phyloP scores from a whole-genome alignment of 2,113 vertebrate species.

The Gopherus flavomarginatus region DNA sequence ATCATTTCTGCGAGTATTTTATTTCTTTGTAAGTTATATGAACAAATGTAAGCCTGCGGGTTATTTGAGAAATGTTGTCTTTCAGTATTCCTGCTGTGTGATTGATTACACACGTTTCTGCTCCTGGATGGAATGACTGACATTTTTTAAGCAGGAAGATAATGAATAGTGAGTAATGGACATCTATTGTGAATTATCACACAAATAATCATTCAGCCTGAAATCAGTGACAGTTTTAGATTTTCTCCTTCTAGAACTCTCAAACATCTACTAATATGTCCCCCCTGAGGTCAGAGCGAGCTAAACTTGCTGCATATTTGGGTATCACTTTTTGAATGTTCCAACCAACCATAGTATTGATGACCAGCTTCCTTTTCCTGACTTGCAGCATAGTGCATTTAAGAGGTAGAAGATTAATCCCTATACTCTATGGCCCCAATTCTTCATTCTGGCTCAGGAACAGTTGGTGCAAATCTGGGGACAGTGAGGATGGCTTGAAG shows the following conservation, averaged over 20 bases:
- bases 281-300: background rate
- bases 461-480: background rate
- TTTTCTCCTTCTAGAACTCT: background rate
- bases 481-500: background rate
- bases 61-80: background rate
- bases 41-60: background rate
- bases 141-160: background rate
- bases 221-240: background rate
- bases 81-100: background rate
- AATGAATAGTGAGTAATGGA: background rate
- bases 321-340: background rate
- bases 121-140: background rate
- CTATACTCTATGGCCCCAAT: accelerated
- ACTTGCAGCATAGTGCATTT: background rate
- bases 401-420: background rate
- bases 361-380: background rate
- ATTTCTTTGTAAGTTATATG: background rate
- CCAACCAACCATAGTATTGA: background rate
- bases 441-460: background rate
- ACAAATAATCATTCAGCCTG: background rate
- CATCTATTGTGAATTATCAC: background rate
- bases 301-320: background rate
- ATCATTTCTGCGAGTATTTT: background rate
- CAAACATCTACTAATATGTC: background rate
- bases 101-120: background rate